Base-by-base conservation (phyloP, 2,113 vertebrate genomes). In the Rhynchomys soricoides region DNA sequence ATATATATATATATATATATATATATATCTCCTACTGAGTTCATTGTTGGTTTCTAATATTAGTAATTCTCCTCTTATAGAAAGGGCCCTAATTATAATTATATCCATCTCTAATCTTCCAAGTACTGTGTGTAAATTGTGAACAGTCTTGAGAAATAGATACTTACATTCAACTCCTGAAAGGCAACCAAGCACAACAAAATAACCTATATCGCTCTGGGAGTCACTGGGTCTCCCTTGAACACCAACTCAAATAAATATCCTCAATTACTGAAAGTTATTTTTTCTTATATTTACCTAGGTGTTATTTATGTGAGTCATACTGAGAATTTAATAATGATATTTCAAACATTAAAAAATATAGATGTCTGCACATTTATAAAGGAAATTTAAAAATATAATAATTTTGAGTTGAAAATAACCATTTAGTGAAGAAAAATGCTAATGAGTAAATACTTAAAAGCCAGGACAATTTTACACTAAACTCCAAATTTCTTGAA, bases 401-500 rank as follows among this genome's bases (percentile, higher is more conserved):
- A 81, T 19, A 22, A 83, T 8, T 90, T 89, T 75, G 77, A 93
- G 74, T n/a, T 82, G 34, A 48, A 93, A 92, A 83, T 40, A 89
- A 3, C 4, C 15, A 75, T 7, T 24, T 81, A 78, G 7, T 68
- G 71, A 40, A 81, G 79, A 78, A 90, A 37, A 73, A 40, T 62
- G 22, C 9, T 64, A 37, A 48, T 64, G 13, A 4, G 3, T 78
- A 96, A 82, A 43, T 88, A 89, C 64, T 92, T 89, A 55, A 77
- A 92, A 92, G 37, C 29, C 22, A 55, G 1, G 12, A 22, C 24
- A 79, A 71, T 85, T 93, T 31, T 70, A 34, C 78, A 45, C 8
- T 93, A 40, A 92, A 93, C 34, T 66, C 3, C 5, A 45, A 24
- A 89, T 89, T 96, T 95, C 10, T 73, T 83, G 52, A 94, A 96